Evolutionary conservation across 2,797 vertebrate species (phyloP).

Genomic region (Pelodytes ibericus): DNA sequence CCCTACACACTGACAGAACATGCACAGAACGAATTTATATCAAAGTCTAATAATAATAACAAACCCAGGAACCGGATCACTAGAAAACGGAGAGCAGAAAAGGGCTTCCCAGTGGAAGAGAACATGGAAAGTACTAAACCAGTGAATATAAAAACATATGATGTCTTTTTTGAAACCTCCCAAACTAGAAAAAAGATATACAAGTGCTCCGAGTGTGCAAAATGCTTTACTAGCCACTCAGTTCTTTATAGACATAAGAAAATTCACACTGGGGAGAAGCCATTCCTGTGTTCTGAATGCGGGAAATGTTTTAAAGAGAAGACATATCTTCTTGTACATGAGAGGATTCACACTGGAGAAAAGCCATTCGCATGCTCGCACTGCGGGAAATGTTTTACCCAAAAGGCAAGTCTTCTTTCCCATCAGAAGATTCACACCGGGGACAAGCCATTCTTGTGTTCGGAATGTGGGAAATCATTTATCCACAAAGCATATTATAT

Average conservation of each 20-base stretch:
- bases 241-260: neutral
- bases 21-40: too few relatives aligned
- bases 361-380: slow-evolving; percentile 8
- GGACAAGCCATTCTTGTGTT: neutral
- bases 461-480: slow-evolving; percentile 54
- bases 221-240: neutral
- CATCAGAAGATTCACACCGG: slow-evolving; percentile 59
- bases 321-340: neutral
- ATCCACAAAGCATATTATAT: slow-evolving; percentile 65
- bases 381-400: slow-evolving; percentile 15
- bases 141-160: too few relatives aligned
- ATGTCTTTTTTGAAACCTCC: too few relatives aligned
- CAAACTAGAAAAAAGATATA: too few relatives aligned
- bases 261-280: neutral
- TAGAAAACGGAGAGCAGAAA: too few relatives aligned
- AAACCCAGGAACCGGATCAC: too few relatives aligned
- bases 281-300: neutral
- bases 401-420: neutral
- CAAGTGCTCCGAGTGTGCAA: neutral
- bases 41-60: too few relatives aligned
- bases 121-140: too few relatives aligned
- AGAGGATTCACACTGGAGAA: slow-evolving; percentile 13
- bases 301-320: neutral
- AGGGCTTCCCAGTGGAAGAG: too few relatives aligned
- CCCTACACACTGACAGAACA: too few relatives aligned